Evolutionary conservation across 2,888 invertebrate genomes (phyloP), one percentile per base, ranked within the genome.

Genomic region (Orgyia antiqua): DNA sequence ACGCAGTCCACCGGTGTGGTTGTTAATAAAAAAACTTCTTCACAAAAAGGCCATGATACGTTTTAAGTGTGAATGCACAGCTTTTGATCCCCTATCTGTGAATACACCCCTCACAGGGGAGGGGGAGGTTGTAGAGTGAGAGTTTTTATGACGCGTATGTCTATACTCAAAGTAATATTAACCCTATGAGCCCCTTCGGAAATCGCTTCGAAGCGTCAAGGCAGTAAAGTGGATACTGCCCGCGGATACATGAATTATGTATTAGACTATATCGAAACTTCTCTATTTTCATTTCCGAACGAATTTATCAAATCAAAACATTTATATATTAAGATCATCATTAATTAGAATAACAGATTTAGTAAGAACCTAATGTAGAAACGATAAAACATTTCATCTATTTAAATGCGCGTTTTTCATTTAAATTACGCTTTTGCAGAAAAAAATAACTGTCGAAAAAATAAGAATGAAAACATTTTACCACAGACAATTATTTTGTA

Each of bases 1-100:
- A n/a, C n/a, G n/a, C n/a, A n/a, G n/a, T n/a, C n/a, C n/a, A n/a
- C n/a, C n/a, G n/a, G n/a, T n/a, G n/a, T n/a, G n/a, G n/a, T n/a
- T n/a, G n/a, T n/a, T n/a, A n/a, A n/a, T n/a, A n/a, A n/a, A n/a
- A n/a, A n/a, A n/a, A n/a, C n/a, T n/a, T n/a, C n/a, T n/a, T n/a
- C n/a, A n/a, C n/a, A 55, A 59, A 62, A 60, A 59, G 59, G 62
- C 58, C 15, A 51, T 48, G 41, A 49, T 56, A 46, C 45, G 43
- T 61, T 62, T 57, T 56, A 51, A 64, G 64, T 62, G 59, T 61
- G 57, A 61, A 61, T 60, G 63, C 55, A 57, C 50, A 50, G 45
- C 55, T 53, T 53, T 58, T 58, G 61, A 64, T 65, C 64, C 64
- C 53, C 49, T 55, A 52, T 56, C 60, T 50, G 32, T 40, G 34